Evolutionary conservation across 2,113 vertebrate species (phyloP), one percentile per base, ranked within the genome.

Genomic region (Trematomus loennbergii): DNA sequence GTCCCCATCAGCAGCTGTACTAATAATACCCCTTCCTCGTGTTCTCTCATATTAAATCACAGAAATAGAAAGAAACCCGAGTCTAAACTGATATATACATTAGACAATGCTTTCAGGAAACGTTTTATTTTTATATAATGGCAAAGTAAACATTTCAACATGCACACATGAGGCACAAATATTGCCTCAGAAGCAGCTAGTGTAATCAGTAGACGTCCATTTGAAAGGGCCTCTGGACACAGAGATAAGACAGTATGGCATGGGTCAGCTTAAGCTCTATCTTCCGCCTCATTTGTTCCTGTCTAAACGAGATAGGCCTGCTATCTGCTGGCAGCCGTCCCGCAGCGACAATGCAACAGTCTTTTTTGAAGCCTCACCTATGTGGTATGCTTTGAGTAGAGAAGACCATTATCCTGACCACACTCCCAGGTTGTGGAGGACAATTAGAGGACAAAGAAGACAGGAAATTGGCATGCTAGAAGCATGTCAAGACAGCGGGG

Each of bases 201-300:
- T 5, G 13, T 55, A 77, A 89, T 87, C 77, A 65, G 63, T 68
- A 67, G 54, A 49, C 57, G 25, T 74, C 61, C 29, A 55, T 75
- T 61, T 63, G 75, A 80, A 88, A 79, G 17, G 52, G 59, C 63
- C 25, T 77, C 72, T 81, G 82, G 72, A 83, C 66, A 46, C 54
- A 12, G 72, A 18, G 89, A 92, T 89, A 88, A 90, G 79, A 89
- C 72, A 22, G 13, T 68, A 72, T 63, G 79, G 72, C 62, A 25
- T 12, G 16, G 69, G 84, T 90, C 75, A 72, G 81, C 86, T 79
- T 74, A 4, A 9, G 63, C 73, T 61, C 72, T 55, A 62, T 87
- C 79, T 79, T 78, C 73, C 18, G 64, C 71, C 83, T 89, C 82
- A 86, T 89, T 91, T 92, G 87, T 86, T 88, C 82, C 82, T 81